These are phyloP conservation scores for Phylloscopus trochilus DNA, from an alignment of 2,113 vertebrate species.

Conservation along the genomic window DNA sequence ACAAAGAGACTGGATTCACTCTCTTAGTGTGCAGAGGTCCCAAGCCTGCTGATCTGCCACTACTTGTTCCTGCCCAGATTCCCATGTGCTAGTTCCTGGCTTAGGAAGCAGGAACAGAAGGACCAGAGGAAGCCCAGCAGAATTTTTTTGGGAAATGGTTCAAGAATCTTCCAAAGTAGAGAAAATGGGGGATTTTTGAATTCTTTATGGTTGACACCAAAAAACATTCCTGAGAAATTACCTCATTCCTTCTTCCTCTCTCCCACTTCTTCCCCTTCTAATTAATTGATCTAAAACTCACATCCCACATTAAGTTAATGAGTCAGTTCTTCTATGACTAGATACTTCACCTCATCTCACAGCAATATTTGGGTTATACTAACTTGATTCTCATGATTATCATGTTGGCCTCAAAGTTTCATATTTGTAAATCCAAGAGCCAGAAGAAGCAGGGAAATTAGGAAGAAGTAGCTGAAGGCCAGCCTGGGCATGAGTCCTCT, in stretches of 20 bases:
- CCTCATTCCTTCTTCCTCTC: not conserved
- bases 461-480: not conserved
- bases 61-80: not conserved
- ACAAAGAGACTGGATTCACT: not conserved
- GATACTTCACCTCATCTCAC: not conserved
- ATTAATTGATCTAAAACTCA: not conserved
- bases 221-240: not conserved
- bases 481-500: not conserved
- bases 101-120: not conserved
- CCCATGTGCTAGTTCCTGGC: not conserved
- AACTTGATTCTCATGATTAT: not conserved
- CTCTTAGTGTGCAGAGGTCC: not conserved
- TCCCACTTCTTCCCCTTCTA: not conserved
- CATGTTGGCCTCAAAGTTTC: not conserved
- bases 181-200: not conserved
- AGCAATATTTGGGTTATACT: not conserved
- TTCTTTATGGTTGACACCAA: not conserved
- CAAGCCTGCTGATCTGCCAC: not conserved
- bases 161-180: slow-evolving; percentile 14
- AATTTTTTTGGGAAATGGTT: not conserved
- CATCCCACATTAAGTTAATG: not conserved
- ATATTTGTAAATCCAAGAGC: not conserved
- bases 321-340: not conserved
- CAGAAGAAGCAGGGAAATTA: not conserved
- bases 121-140: not conserved